Evolutionary conservation across 2,888 invertebrate genomes (phyloP).

Genomic region (Diabrotica balteata): DNA sequence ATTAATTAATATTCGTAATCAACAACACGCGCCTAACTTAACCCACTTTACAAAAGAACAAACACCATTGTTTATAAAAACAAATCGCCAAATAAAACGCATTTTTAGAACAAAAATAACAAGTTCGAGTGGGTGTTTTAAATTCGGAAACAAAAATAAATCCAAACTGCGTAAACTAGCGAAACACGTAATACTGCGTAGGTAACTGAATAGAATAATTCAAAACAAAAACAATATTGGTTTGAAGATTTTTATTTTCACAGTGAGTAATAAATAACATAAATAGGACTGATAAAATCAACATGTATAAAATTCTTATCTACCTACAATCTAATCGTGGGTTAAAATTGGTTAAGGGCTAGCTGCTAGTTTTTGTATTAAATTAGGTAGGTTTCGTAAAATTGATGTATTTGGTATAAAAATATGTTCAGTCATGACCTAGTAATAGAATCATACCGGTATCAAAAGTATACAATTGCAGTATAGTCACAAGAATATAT

Average conservation of each 20-base stretch:
- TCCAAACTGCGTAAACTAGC: conserved; percentile 1
- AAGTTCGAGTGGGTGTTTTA: not conserved
- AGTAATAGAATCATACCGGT: too few species aligned
- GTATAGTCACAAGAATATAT: too few species aligned
- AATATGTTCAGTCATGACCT: too few species aligned
- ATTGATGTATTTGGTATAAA: too few species aligned
- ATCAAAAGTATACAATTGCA: too few species aligned
- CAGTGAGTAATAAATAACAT: conserved; percentile 15
- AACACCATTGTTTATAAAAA: too few species aligned
- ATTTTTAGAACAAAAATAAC: not conserved
- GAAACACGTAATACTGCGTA: not conserved
- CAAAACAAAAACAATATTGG: not conserved
- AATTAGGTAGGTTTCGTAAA: too few species aligned
- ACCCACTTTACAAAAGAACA: too few species aligned
- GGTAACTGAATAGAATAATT: conserved; percentile 1
- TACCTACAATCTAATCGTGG: not conserved
- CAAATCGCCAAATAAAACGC: not conserved
- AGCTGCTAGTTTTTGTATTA: too few species aligned
- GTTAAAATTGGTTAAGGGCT: too few species aligned
- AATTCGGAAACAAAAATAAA: conserved; percentile 10
- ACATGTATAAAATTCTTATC: conserved; percentile 10
- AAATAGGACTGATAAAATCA: conserved; percentile 8
- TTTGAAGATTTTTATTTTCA: conserved; percentile 16
- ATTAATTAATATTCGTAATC: too few species aligned
- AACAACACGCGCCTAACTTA: too few species aligned